Evolutionary conservation across 2,797 vertebrate genomes (phyloP).

Genomic region (Oceanodroma leucorhoa): DNA sequence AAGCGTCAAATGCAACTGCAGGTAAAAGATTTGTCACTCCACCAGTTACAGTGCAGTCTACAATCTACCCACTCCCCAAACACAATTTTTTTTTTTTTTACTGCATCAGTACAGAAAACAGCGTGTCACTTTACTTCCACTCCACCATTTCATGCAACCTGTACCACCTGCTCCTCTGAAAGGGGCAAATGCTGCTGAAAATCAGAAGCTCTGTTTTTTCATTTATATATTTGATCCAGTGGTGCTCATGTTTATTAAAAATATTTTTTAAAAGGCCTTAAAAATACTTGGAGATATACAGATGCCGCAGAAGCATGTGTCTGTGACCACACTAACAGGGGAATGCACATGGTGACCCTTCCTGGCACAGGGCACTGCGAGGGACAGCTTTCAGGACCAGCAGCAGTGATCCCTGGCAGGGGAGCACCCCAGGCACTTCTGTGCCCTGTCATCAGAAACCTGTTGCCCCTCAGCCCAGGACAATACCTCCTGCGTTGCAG

Average conservation of each 20-base stretch:
- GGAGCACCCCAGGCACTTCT: background rate
- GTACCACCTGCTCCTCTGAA: background rate
- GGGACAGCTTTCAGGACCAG: background rate
- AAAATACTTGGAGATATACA: background rate
- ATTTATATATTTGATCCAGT: fast-evolving
- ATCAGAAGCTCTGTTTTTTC: background rate
- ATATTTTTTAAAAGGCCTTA: background rate
- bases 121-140: background rate
- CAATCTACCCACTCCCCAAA: background rate
- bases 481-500: background rate
- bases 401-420: background rate
- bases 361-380: background rate
- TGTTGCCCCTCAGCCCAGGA: background rate
- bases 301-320: fast-evolving
- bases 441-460: background rate
- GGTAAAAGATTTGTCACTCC: background rate
- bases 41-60: background rate
- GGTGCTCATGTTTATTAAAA: background rate
- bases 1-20: background rate
- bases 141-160: background rate
- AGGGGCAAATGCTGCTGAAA: background rate
- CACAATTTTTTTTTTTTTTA: background rate
- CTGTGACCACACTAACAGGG: background rate
- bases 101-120: background rate
- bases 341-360: fast-evolving